Evolutionary conservation across 2,888 invertebrate genomes (phyloP).

Genomic region (Elmis aenea): DNA sequence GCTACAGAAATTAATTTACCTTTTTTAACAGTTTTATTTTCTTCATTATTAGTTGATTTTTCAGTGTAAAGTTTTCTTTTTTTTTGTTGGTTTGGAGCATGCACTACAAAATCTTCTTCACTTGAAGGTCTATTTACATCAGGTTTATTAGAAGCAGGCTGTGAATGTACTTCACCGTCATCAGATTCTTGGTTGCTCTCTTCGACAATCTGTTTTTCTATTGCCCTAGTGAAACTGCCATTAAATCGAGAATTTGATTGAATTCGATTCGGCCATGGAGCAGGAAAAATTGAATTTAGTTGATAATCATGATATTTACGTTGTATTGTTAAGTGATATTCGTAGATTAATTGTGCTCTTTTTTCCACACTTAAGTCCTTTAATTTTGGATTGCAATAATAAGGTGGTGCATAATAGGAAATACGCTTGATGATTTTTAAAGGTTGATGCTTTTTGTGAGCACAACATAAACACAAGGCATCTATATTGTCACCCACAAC

Average conservation of each 20-base stretch:
- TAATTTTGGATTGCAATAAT: constrained; percentile 17
- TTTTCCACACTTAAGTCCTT: constrained; percentile 10
- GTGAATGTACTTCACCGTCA: not conserved
- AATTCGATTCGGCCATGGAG: constrained; percentile 20
- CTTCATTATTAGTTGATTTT: constrained; percentile 6
- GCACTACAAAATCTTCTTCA: constrained; percentile 11
- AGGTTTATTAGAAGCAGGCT: constrained; percentile 5
- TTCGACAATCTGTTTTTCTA: no score
- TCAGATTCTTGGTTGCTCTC: constrained; percentile 3
- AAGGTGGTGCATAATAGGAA: constrained; percentile 15
- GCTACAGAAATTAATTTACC: constrained; percentile 7
- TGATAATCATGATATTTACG: constrained; percentile 14
- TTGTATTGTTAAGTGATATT: constrained; percentile 13
- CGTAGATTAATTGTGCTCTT: constrained; percentile 12
- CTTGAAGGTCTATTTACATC: constrained; percentile 4
- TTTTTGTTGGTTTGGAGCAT: constrained; percentile 16
- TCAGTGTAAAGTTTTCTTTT: constrained; percentile 22
- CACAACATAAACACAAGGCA: constrained; percentile 16
- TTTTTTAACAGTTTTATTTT: constrained; percentile 13
- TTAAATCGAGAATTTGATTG: constrained; percentile 12
- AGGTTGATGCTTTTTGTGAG: constrained; percentile 13
- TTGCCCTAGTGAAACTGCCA: constrained; percentile 12
- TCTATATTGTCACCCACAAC: constrained; percentile 7
- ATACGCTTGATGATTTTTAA: constrained; percentile 8
- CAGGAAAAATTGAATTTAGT: constrained; percentile 9